Evolutionary conservation across 2,888 invertebrate genomes (phyloP).

Genomic region (Piscicola geometra): DNA sequence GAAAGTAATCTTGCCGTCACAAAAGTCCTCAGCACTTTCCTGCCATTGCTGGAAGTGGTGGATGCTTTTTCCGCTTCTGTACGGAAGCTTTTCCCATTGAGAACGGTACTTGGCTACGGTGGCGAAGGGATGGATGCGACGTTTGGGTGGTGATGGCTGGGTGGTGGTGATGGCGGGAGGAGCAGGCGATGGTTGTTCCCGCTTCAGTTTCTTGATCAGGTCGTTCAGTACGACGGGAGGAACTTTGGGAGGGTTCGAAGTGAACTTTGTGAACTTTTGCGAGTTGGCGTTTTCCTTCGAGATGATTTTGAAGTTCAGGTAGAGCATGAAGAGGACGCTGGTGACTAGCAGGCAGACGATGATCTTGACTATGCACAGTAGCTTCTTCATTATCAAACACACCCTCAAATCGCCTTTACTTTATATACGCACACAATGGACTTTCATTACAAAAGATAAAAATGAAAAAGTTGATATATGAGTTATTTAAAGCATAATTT

Average conservation of each 20-base stretch:
- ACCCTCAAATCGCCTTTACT: too few species aligned
- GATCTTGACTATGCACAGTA: not conserved
- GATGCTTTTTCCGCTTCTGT: conserved; percentile 15
- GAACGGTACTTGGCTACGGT: conserved; percentile 5
- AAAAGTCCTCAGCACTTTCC: conserved; percentile 19
- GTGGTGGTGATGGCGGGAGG: too few species aligned
- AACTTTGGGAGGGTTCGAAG: too few species aligned
- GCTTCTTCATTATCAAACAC: conserved; percentile 6
- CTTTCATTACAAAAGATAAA: too few species aligned
- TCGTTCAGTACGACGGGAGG: not conserved
- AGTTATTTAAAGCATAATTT: too few species aligned
- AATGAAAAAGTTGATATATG: too few species aligned
- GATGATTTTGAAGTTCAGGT: conserved; percentile 16
- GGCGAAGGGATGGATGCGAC: not conserved
- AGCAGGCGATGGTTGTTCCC: not conserved
- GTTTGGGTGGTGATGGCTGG: not conserved
- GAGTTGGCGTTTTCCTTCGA: not conserved
- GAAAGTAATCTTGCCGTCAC: conserved; percentile 36
- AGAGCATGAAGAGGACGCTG: not conserved
- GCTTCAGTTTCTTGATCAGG: not conserved
- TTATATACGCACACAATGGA: too few species aligned
- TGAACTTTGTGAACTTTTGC: too few species aligned
- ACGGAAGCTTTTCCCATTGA: conserved; percentile 25
- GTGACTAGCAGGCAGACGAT: not conserved
- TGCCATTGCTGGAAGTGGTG: conserved; percentile 34